Conservation (phyloP, 2,797 vertebrate genomes). For the Cephalopachus bancanus region DNA sequence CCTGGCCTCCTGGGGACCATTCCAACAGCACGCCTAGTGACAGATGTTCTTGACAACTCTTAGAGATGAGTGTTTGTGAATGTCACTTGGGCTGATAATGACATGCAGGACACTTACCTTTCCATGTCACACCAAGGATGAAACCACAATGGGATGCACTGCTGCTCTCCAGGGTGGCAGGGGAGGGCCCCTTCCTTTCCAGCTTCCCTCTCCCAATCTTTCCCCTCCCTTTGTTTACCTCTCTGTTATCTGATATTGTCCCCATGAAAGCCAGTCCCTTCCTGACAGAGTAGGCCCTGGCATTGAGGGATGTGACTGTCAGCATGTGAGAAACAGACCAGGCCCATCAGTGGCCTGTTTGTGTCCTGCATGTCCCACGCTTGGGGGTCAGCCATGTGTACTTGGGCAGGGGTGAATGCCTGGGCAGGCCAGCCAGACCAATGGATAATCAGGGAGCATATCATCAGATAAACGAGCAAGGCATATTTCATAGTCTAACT, state of each 20-base stretch:
- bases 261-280: not conserved
- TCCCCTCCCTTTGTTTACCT: not conserved
- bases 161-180: not conserved
- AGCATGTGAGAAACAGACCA: not conserved
- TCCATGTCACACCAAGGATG: slow-evolving; percentile 29
- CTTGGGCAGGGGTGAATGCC: not conserved
- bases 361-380: not conserved
- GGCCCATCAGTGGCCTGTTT: not conserved
- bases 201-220: not conserved
- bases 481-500: not conserved
- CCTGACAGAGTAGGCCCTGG: not conserved
- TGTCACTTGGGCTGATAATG: slow-evolving; percentile 73
- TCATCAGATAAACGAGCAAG: not conserved
- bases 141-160: not conserved
- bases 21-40: slow-evolving; percentile 40
- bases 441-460: not conserved
- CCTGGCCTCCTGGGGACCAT: not conserved
- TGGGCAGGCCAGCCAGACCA: not conserved
- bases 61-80: slow-evolving; percentile 73
- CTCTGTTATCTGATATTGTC: not conserved
- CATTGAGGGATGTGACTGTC: not conserved
- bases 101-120: slow-evolving; percentile 66
- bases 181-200: not conserved
- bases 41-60: slow-evolving; percentile 73
- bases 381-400: not conserved